Evolutionary conservation across 2,113 vertebrate genomes (phyloP).

Genomic region (Trematocara marginatum): DNA sequence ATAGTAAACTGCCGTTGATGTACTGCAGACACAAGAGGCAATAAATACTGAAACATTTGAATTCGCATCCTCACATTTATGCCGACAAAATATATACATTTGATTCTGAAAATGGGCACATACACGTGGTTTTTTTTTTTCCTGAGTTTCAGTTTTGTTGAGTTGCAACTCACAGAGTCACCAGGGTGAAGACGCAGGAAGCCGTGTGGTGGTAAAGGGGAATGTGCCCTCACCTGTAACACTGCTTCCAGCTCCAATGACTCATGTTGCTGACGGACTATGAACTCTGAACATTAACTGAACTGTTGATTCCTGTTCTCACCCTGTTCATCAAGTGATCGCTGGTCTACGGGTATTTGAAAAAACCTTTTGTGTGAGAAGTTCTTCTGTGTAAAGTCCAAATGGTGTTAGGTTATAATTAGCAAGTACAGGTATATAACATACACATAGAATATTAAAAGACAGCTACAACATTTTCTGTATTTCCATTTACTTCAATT

Average conservation of each 20-base stretch:
- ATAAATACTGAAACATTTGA: background rate
- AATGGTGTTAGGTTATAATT: background rate
- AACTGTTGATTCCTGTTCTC: slow-evolving; percentile 8
- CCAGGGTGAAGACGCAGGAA: background rate
- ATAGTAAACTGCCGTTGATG: background rate
- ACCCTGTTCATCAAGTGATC: background rate
- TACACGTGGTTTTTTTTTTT: background rate
- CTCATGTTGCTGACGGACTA: slow-evolving; percentile 11
- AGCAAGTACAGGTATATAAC: background rate
- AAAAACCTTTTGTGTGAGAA: background rate
- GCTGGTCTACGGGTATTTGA: background rate
- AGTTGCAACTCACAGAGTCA: background rate
- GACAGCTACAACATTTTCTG: background rate
- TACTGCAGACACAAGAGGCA: background rate
- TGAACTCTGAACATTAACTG: background rate
- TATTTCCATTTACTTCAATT: background rate
- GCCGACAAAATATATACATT: background rate
- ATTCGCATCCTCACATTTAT: background rate
- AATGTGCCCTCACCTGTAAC: slow-evolving; percentile 29
- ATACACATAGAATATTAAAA: background rate
- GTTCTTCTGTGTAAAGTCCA: background rate
- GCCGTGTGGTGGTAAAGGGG: background rate
- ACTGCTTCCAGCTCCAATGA: slow-evolving; percentile 2
- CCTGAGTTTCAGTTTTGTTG: background rate
- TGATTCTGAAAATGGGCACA: background rate